Conservation (phyloP, 2,797 vertebrate species). For the Caiman crocodilus region DNA sequence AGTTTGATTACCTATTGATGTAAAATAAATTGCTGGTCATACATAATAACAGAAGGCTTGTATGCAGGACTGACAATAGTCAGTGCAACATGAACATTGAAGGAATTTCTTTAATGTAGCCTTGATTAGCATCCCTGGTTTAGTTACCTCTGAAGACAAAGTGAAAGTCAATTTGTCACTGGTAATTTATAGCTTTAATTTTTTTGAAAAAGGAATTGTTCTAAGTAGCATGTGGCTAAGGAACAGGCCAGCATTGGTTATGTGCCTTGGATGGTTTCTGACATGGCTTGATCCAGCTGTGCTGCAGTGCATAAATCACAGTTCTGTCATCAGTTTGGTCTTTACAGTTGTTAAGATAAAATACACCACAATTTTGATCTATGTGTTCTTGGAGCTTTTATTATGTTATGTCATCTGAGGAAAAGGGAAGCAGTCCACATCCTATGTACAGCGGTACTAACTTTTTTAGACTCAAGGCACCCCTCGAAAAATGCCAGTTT, state of each 20-base stretch:
- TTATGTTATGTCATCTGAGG: not conserved
- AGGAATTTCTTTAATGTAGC: not conserved
- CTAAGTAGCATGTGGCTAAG: not conserved
- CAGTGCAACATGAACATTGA: not conserved
- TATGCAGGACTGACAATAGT: not conserved
- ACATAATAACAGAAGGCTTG: constrained; percentile 3
- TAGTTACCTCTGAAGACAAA: constrained; percentile 42
- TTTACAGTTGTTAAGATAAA: not conserved
- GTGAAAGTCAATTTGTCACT: constrained; percentile 67
- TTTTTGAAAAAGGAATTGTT: constrained; percentile 29
- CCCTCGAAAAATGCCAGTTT: too few relatives aligned
- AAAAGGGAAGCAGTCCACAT: not conserved
- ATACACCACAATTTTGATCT: not conserved
- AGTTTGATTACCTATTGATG: not conserved
- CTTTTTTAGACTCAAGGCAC: too few relatives aligned
- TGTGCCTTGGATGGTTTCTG: constrained; percentile 55
- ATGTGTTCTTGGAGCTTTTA: not conserved
- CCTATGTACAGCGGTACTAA: not conserved
- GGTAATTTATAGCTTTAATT: constrained; percentile 46
- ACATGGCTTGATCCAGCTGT: constrained; percentile 26
- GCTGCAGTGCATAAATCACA: constrained; percentile 26
- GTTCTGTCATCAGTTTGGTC: not conserved
- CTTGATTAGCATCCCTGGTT: constrained; percentile 16
- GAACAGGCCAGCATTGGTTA: not conserved
- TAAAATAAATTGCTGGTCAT: constrained; percentile 28